Evolutionary conservation across 2,797 vertebrate genomes (phyloP).

Genomic region (Hemitrygon akajei): DNA sequence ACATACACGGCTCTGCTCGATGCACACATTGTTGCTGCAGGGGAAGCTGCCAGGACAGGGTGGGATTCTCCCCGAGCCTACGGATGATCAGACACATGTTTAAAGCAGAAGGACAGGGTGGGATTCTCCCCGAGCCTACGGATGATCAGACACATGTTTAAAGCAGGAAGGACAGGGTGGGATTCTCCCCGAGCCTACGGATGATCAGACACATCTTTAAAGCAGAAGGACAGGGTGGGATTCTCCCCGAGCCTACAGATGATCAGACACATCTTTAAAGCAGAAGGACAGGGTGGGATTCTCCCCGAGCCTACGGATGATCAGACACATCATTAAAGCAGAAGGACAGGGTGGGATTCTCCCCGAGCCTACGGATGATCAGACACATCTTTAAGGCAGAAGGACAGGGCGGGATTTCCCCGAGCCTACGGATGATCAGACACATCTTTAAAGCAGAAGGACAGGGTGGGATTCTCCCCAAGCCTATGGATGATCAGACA

Average conservation of each 20-base stretch:
- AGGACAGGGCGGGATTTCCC: too few species aligned
- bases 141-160: not conserved
- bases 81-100: not conserved
- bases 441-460: too few species aligned
- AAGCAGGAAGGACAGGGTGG: slow-evolving; percentile 60
- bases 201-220: too few species aligned
- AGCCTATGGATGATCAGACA: too few species aligned
- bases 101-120: slow-evolving; percentile 52
- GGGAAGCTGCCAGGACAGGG: slow-evolving; percentile 65
- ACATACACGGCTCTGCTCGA: slow-evolving; percentile 62
- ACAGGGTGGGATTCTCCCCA: too few species aligned
- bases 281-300: too few species aligned
- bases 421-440: too few species aligned
- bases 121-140: slow-evolving; percentile 60
- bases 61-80: slow-evolving; percentile 65
- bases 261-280: too few species aligned
- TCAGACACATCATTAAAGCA: too few species aligned
- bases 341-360: slow-evolving; percentile 61
- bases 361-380: slow-evolving; percentile 54
- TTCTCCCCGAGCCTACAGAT: too few species aligned
- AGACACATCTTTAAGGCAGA: not conserved
- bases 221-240: too few species aligned
- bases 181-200: slow-evolving; percentile 51
- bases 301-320: too few species aligned
- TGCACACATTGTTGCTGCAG: slow-evolving; percentile 66